phyloP scores from a whole-genome alignment of 2,888 invertebrate species.

The Molorchus minor region DNA sequence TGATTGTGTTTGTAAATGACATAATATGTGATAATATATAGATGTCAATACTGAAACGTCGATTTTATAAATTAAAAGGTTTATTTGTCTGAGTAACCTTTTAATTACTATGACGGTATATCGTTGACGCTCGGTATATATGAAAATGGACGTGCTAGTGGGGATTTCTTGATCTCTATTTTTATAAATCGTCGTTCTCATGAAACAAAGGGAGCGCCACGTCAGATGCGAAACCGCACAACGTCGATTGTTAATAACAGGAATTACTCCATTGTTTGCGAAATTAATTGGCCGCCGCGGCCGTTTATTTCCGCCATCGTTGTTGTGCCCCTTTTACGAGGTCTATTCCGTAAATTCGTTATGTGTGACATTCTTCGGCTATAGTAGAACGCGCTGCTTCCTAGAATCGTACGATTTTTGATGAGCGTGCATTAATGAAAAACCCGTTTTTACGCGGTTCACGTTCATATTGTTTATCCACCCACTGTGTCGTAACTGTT shows the following conservation, averaged over 20 bases:
- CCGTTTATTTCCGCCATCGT: slow-evolving; percentile 27
- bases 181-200: too few relatives aligned
- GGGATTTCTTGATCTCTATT: too few relatives aligned
- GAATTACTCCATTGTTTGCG: slow-evolving; percentile 27
- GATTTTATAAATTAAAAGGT: too few relatives aligned
- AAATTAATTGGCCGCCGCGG: slow-evolving; percentile 30
- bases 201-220: too few relatives aligned
- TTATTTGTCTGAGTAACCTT: too few relatives aligned
- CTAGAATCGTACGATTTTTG: slow-evolving; percentile 6
- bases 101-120: too few relatives aligned
- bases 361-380: slow-evolving; percentile 7
- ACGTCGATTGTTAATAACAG: background rate
- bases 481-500: too few relatives aligned
- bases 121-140: too few relatives aligned
- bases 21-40: too few relatives aligned
- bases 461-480: slow-evolving; percentile 4
- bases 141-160: too few relatives aligned
- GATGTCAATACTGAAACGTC: too few relatives aligned
- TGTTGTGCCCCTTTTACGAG: slow-evolving; percentile 27
- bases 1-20: too few relatives aligned
- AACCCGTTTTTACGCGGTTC: background rate
- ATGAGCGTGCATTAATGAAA: background rate
- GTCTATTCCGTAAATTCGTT: slow-evolving; percentile 1
- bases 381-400: background rate
- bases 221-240: background rate